phyloP scores from a whole-genome alignment of 2,888 invertebrate genomes.

The Ennomos erosarius region DNA sequence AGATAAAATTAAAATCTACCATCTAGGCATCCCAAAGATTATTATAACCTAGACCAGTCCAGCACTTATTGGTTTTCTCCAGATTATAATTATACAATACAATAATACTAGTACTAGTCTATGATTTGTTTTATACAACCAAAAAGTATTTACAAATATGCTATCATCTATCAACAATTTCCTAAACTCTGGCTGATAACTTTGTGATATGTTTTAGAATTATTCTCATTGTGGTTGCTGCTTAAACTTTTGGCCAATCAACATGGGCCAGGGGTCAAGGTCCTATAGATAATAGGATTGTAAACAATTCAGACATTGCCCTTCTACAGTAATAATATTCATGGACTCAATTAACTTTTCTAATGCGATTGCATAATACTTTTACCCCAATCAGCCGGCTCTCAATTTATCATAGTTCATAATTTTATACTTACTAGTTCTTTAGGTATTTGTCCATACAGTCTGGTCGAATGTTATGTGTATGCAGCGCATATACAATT shows the following conservation, averaged over 20 bases:
- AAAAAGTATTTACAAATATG: no score
- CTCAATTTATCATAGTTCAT: conserved; percentile 38
- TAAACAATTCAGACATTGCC: conserved; percentile 42
- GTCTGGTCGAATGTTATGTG: conserved; percentile 97
- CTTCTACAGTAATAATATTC: conserved; percentile 11
- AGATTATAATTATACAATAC: no score
- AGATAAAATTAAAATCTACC: no score
- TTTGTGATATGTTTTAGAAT: conserved; percentile 7
- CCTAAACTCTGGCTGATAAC: no score
- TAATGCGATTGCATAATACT: conserved; percentile 69
- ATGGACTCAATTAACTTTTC: conserved; percentile 63
- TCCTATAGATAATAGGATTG: conserved; percentile 46
- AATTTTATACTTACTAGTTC: conserved; percentile 89
- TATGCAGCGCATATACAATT: conserved; percentile 97
- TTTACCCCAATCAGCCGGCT: conserved; percentile 37
- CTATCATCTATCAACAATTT: no score
- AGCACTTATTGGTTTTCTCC: no score
- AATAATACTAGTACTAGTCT: no score
- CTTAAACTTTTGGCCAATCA: conserved; percentile 28
- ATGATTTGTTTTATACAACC: no score
- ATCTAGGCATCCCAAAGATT: no score
- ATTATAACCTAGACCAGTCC: no score
- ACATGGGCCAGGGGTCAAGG: conserved; percentile 57
- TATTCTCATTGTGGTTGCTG: conserved; percentile 10
- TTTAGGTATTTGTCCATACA: conserved; percentile 93